Evolutionary conservation across 2,888 invertebrate genomes (phyloP).

Genomic region (Buathra laborator): DNA sequence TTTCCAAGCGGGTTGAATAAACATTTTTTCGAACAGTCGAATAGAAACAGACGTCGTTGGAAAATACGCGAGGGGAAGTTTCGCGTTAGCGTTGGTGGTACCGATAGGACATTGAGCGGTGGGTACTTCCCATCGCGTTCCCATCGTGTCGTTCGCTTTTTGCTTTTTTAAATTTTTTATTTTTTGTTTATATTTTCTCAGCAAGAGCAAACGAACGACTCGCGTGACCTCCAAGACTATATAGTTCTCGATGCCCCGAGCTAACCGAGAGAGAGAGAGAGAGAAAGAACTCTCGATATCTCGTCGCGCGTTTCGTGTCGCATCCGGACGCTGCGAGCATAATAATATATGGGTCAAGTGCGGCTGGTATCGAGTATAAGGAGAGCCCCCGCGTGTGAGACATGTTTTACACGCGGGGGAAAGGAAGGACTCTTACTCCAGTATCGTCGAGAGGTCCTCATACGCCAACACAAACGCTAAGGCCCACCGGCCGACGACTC

Average conservation of each 20-base stretch:
- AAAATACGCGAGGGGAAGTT: background rate
- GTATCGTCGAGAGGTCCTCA: constrained; percentile 43
- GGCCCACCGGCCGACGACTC: constrained; percentile 5
- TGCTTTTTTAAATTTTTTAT: background rate
- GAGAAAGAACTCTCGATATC: constrained; percentile 49
- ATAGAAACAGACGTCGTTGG: background rate
- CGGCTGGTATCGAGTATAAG: constrained; percentile 82
- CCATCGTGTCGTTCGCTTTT: background rate
- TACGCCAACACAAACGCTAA: constrained; percentile 14
- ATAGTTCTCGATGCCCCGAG: constrained; percentile 34
- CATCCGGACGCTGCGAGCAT: constrained; percentile 83
- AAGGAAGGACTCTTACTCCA: constrained; percentile 62
- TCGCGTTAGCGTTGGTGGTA: background rate
- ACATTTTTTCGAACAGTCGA: background rate
- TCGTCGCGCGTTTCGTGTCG: constrained; percentile 72
- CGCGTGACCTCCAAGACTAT: constrained; percentile 37
- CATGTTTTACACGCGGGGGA: constrained; percentile 58
- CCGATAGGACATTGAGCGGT: background rate
- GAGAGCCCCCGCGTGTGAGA: constrained; percentile 63
- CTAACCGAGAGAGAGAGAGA: constrained; percentile 30
- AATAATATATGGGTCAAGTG: constrained; percentile 85
- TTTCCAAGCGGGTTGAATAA: no score
- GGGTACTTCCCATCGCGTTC: background rate
- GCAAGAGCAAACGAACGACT: constrained; percentile 16
- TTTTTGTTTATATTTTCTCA: background rate